A percentile compares a stretch with the other conserved stretches of the same genome.
These are phyloP conservation scores for Ammodytes dubius DNA, from an alignment of 2,113 vertebrate species.

Conservation along the genomic window DNA sequence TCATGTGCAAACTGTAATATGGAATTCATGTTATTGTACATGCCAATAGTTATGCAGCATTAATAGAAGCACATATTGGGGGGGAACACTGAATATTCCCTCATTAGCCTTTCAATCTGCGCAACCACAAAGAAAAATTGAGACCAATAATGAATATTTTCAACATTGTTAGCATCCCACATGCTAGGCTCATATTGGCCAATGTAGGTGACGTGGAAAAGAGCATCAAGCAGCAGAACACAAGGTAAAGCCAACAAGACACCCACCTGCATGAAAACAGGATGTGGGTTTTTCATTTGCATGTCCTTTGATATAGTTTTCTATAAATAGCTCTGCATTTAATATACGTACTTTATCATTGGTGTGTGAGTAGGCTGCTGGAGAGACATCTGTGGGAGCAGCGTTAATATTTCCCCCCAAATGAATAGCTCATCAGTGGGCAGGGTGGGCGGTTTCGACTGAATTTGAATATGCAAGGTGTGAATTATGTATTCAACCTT, in stretches of 20 bases:
- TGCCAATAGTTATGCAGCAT: constrained; percentile 32
- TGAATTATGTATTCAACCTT: constrained; percentile 38
- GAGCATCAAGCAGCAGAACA: not conserved
- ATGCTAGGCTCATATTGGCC: not conserved
- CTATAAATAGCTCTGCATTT: constrained; percentile 5
- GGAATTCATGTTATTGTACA: constrained; percentile 21
- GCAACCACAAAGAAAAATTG: constrained; percentile 9
- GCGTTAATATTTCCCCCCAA: constrained; percentile 4
- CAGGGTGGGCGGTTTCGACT: not conserved
- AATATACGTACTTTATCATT: not conserved
- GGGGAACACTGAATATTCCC: constrained; percentile 19
- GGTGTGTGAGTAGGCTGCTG: not conserved
- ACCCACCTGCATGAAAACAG: constrained; percentile 16
- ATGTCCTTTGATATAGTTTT: constrained; percentile 12
- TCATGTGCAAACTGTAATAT: constrained; percentile 47
- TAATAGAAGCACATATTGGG: constrained; percentile 25
- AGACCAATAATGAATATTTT: constrained; percentile 14
- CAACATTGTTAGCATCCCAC: not conserved
- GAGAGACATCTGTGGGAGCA: not conserved
- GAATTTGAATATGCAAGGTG: constrained; percentile 20
- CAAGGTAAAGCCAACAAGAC: not conserved
- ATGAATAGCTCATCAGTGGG: constrained; percentile 1
- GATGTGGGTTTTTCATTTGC: constrained; percentile 7
- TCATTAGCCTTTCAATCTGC: constrained; percentile 10
- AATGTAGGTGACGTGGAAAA: constrained; percentile 11